A percentile compares a stretch with the other conserved stretches of the same genome.
Evolutionary conservation across 2,113 vertebrate species (phyloP).

Genomic region (Hymenochirus boettgeri): DNA sequence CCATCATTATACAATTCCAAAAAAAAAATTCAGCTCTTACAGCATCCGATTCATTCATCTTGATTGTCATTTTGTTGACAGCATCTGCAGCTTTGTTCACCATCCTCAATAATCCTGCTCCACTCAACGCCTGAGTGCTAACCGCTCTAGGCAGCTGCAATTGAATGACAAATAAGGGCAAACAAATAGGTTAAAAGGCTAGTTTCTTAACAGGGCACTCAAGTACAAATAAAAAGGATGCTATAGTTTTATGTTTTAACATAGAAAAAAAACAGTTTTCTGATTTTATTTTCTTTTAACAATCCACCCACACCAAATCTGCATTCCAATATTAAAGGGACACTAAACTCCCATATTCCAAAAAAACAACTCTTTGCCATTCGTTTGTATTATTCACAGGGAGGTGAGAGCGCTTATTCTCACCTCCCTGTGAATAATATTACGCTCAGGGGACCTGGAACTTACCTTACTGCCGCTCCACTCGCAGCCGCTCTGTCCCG

Average conservation of each 20-base stretch:
- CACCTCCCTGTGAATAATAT: too few species aligned
- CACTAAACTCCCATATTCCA: too few species aligned
- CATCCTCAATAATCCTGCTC: slow-evolving; percentile 97
- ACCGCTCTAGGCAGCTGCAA: slow-evolving; percentile 94
- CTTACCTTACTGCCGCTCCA: too few species aligned
- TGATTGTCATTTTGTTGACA: slow-evolving; percentile 99
- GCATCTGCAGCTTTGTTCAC: slow-evolving; percentile 98
- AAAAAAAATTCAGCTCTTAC: slow-evolving; percentile 88
- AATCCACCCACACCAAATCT: too few species aligned
- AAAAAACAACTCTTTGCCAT: too few species aligned
- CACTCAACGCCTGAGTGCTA: slow-evolving; percentile 97
- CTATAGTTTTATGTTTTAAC: slow-evolving; percentile 71
- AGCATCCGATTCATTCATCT: slow-evolving; percentile 99
- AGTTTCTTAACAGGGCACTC: slow-evolving; percentile 70
- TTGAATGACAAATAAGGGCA: slow-evolving; percentile 95
- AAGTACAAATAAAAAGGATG: slow-evolving; percentile 56
- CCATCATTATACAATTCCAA: slow-evolving; percentile 83
- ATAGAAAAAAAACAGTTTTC: slow-evolving; percentile 78
- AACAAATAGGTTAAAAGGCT: slow-evolving; percentile 83
- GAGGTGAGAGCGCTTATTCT: too few species aligned
- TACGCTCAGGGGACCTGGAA: too few species aligned
- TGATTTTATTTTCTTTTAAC: slow-evolving; percentile 66
- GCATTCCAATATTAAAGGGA: too few species aligned
- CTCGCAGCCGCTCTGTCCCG: too few species aligned
- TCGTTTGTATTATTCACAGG: too few species aligned